Base-by-base conservation (phyloP, 2,888 invertebrate genomes). In the Meta bourneti region DNA sequence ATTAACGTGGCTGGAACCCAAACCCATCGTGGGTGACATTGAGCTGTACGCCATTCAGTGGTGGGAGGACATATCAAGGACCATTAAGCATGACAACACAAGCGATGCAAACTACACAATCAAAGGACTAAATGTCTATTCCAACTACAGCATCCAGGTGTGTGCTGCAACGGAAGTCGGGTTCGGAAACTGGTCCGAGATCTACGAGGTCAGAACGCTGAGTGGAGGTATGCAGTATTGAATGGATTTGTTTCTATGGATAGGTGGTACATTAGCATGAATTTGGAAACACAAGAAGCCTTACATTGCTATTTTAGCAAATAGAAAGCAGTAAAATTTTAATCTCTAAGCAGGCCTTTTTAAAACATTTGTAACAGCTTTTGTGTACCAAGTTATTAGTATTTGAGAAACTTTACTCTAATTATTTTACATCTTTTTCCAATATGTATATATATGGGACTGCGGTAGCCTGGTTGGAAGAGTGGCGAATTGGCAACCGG, bases 1-100 rank as follows among this genome's bases (percentile, higher is more conserved):
- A 34, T 51, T 88, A 16, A 51, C 13, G 20, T 88, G 88, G 88
- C 16, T 74, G 16, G 80, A 80, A 49, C 88, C 88, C 1, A 13
- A 19, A 7, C 88, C 88, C 0, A 4, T 61, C 0, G 81, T 80
- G n/a, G 88, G 80, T 11, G 11, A 11, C 7, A 16, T 88, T 19
- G n/a, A 19, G 2, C n/a, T 19, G 13, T 88, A 88, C 20, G 16
- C 51, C 7, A 52, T 88, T 8, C 72, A 61, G 20, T 88, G 88
- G 61, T 61, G 20, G 0, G 48, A 61, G 19, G 5, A 34, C 34
- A 34, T 34, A 34, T 34, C 34, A 34, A 4, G 4, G 34, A 5
- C n/a, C 5, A 49, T 16, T 9, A 16, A 16, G 11, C 8, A 16
- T 8, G 70, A 11, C 13, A 48, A 16, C 8, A 74, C 79, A 1